Evolutionary conservation across 2,113 vertebrate species (phyloP).

Genomic region (Brienomyrus brachyistius): DNA sequence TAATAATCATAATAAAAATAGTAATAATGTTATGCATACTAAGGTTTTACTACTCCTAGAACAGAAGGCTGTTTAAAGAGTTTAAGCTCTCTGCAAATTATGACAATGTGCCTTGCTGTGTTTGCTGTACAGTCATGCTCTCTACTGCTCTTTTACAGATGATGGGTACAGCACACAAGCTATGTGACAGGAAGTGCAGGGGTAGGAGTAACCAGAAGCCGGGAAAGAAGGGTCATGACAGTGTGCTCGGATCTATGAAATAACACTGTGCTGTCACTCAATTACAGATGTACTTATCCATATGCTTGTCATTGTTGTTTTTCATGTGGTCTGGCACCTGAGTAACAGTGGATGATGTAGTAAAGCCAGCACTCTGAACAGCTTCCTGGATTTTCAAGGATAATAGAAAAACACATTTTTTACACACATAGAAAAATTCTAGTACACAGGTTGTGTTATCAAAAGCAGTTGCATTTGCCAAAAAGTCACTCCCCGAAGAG

Average conservation of each 20-base stretch:
- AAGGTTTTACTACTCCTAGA: no score
- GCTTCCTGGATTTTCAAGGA: background rate
- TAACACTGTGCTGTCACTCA: background rate
- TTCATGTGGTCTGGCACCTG: background rate
- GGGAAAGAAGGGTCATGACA: background rate
- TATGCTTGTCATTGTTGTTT: background rate
- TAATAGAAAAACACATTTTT: background rate
- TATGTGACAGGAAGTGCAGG: background rate
- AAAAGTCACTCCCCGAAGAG: background rate
- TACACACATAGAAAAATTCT: background rate
- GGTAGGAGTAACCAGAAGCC: background rate
- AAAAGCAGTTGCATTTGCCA: background rate
- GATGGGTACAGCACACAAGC: background rate
- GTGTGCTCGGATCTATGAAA: background rate
- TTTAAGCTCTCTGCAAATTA: no score
- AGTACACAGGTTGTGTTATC: background rate
- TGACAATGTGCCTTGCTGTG: no score
- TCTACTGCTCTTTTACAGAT: background rate
- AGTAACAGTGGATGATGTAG: background rate
- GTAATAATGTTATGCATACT: no score
- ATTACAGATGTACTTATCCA: background rate
- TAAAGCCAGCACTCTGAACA: background rate
- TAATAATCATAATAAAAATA: background rate
- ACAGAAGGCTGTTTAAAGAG: no score
- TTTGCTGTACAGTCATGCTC: no score